These are phyloP conservation scores for Auanema freiburgensis DNA, from an alignment of 2,888 invertebrate species.

Conservation along the genomic window DNA sequence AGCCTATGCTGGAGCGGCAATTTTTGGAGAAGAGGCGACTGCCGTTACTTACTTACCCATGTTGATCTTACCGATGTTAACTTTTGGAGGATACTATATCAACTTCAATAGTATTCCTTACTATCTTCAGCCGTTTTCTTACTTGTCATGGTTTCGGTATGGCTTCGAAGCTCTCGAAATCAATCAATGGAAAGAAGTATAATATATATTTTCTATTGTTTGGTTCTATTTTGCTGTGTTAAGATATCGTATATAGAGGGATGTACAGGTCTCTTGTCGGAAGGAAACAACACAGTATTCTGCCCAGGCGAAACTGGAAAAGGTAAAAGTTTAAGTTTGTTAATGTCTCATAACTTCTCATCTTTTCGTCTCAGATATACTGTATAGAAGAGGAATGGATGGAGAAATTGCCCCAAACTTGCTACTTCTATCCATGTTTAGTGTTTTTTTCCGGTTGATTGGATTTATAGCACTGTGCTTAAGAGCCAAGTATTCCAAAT, in stretches of 20 bases:
- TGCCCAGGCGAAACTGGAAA: conserved; percentile 2
- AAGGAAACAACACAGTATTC: not conserved
- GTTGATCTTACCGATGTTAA: conserved; percentile 51
- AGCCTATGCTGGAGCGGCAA: conserved; percentile 54
- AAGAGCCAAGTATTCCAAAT: no score
- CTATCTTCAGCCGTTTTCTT: conserved; percentile 41
- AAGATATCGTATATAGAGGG: not conserved
- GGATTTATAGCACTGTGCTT: no score
- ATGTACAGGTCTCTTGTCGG: conserved; percentile 3
- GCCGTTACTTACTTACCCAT: conserved; percentile 54
- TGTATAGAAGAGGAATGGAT: no score
- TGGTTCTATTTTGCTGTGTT: not conserved
- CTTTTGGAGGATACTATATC: conserved; percentile 55
- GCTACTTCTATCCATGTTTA: no score
- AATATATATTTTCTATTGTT: conserved; percentile 17
- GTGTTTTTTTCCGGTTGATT: no score
- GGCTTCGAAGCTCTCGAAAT: conserved; percentile 52
- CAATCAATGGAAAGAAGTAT: conserved; percentile 48
- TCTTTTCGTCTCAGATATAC: no score
- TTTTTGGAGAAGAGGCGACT: conserved; percentile 52
- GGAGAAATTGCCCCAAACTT: no score
- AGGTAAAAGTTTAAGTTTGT: not conserved
- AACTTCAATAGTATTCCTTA: conserved; percentile 45
- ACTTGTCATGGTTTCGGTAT: conserved; percentile 55
- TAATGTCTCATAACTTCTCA: no score